phyloP scores from a whole-genome alignment of 2,113 vertebrate genomes.

The Lipotes vexillifer region DNA sequence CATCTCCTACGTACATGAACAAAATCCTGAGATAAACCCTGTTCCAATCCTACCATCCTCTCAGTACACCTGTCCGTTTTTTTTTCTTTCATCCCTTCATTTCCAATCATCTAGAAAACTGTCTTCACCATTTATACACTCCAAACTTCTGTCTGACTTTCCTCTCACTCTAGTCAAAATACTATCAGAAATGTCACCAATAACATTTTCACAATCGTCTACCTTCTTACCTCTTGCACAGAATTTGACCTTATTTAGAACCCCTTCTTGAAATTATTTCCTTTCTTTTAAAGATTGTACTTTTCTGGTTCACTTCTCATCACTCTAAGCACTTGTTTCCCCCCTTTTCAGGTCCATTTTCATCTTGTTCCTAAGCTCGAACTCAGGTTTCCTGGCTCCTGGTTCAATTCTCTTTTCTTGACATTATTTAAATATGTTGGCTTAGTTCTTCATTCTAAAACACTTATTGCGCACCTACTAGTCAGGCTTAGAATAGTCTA shows the following conservation, averaged over 20 bases:
- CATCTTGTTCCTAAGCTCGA: background rate
- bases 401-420: background rate
- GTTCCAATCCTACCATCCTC: background rate
- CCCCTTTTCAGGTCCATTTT: background rate
- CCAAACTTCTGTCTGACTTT: background rate
- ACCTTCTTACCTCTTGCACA: background rate
- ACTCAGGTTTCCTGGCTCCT: background rate
- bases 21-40: background rate
- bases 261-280: background rate
- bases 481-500: background rate
- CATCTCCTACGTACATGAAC: background rate
- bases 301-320: background rate
- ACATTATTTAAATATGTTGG: background rate
- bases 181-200: background rate
- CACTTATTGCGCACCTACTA: background rate
- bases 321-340: background rate
- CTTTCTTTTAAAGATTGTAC: background rate
- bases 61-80: background rate
- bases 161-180: background rate
- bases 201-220: background rate
- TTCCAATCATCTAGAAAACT: background rate
- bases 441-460: background rate
- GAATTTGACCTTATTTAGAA: background rate
- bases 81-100: background rate
- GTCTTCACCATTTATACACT: background rate